Evolutionary conservation across 2,888 invertebrate genomes (phyloP).

Genomic region (Dilophus febrilis): DNA sequence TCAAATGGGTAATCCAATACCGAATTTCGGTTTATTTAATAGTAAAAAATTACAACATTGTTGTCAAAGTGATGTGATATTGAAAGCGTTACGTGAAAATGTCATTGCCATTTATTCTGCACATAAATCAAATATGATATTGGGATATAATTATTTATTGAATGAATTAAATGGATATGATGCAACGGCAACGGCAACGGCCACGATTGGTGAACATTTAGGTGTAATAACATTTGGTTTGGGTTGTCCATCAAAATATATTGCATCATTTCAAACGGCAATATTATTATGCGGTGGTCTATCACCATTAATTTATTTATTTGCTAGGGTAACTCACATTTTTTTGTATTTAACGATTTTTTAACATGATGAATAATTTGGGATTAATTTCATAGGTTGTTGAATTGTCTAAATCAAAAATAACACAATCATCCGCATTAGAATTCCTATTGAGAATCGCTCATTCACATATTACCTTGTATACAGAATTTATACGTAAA

Average conservation of each 20-base stretch:
- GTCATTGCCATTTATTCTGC: constrained; percentile 44
- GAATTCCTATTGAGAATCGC: constrained; percentile 39
- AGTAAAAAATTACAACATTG: constrained; percentile 16
- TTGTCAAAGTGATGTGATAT: constrained; percentile 13
- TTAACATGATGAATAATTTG: not conserved
- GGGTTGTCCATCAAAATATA: constrained; percentile 17
- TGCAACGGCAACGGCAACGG: not conserved
- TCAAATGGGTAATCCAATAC: constrained; percentile 23
- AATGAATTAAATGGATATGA: not conserved
- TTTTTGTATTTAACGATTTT: not conserved
- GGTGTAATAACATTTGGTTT: constrained; percentile 23
- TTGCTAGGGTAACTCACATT: constrained; percentile 35
- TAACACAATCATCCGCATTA: constrained; percentile 44
- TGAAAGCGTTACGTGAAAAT: constrained; percentile 42
- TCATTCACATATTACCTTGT: constrained; percentile 40
- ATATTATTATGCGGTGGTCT: constrained; percentile 37
- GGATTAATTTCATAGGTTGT: constrained; percentile 34
- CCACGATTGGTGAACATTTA: constrained; percentile 14
- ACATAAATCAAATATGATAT: constrained; percentile 38
- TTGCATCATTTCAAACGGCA: constrained; percentile 24
- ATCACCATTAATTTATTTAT: constrained; percentile 45
- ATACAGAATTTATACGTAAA: constrained; percentile 40
- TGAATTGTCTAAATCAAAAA: constrained; percentile 39
- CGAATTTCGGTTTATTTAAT: constrained; percentile 25
- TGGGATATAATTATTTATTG: constrained; percentile 17